phyloP scores from a whole-genome alignment of 2,888 invertebrate species.

The Andrena bucephala region DNA sequence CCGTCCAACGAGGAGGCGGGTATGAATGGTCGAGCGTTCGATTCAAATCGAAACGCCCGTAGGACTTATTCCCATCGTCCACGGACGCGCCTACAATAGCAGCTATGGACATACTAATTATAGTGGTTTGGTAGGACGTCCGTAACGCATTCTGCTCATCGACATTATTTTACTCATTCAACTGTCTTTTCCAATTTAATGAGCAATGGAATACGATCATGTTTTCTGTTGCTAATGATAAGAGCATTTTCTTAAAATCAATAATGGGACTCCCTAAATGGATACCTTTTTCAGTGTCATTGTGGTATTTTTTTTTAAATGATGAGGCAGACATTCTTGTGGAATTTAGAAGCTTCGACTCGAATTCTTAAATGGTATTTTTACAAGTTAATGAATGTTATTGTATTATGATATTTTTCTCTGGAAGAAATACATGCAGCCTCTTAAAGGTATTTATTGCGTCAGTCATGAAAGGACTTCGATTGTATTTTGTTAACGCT shows the following conservation, averaged over 20 bases:
- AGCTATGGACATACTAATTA: slow-evolving; percentile 62
- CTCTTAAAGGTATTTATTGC: too few relatives aligned
- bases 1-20: slow-evolving; percentile 19
- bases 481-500: neutral
- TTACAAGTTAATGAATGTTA: too few relatives aligned
- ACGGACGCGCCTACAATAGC: slow-evolving; percentile 44
- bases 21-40: slow-evolving; percentile 42
- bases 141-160: neutral
- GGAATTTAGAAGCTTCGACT: too few relatives aligned
- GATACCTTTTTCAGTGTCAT: too few relatives aligned
- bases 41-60: slow-evolving; percentile 69
- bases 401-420: too few relatives aligned
- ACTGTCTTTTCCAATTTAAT: neutral
- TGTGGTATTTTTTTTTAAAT: too few relatives aligned
- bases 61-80: slow-evolving; percentile 61
- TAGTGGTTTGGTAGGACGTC: slow-evolving; percentile 9
- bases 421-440: too few relatives aligned
- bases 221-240: too few relatives aligned
- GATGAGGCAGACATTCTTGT: too few relatives aligned
- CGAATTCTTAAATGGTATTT: too few relatives aligned
- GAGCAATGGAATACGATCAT: neutral
- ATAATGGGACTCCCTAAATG: too few relatives aligned
- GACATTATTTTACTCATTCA: neutral
- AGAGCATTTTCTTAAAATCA: too few relatives aligned
- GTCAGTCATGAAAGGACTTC: neutral